Evolutionary conservation across 2,797 vertebrate species (phyloP).

Genomic region (Perdix hodgsoniae): DNA sequence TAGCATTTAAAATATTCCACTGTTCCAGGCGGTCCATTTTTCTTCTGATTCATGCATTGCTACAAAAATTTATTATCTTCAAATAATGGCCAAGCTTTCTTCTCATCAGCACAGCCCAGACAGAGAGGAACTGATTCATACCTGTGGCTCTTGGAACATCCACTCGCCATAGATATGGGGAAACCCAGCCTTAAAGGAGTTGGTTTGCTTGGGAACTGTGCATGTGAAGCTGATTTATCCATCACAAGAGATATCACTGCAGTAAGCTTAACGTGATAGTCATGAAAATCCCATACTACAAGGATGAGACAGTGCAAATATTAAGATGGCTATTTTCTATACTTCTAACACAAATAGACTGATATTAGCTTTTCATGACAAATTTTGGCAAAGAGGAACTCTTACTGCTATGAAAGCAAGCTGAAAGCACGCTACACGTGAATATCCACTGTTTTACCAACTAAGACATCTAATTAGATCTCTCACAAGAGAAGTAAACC

Average conservation of each 20-base stretch:
- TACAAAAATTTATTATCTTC: not conserved
- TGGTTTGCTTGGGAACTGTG: not conserved
- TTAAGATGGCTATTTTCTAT: not conserved
- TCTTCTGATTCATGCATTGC: not conserved
- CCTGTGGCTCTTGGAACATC: not conserved
- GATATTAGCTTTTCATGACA: constrained; percentile 1
- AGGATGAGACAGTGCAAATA: not conserved
- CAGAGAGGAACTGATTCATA: not conserved
- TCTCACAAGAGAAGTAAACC: constrained; percentile 36
- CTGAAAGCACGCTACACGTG: not conserved
- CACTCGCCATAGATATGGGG: not conserved
- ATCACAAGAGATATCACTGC: not conserved
- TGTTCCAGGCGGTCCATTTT: not conserved
- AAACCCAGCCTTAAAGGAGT: not conserved
- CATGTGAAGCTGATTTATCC: not conserved
- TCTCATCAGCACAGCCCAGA: not conserved
- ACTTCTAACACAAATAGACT: constrained; percentile 7
- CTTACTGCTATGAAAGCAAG: not conserved
- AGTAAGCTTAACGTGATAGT: not conserved
- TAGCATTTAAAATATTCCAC: not conserved
- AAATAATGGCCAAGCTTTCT: not conserved
- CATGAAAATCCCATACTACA: not conserved
- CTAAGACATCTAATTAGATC: constrained; percentile 24
- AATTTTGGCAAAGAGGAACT: not conserved
- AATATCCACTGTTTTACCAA: not conserved